A percentile compares a stretch with the other conserved stretches of the same genome.
These are phyloP conservation scores for Troilus luridus DNA, from an alignment of 2,888 invertebrate species.

Conservation along the genomic window DNA sequence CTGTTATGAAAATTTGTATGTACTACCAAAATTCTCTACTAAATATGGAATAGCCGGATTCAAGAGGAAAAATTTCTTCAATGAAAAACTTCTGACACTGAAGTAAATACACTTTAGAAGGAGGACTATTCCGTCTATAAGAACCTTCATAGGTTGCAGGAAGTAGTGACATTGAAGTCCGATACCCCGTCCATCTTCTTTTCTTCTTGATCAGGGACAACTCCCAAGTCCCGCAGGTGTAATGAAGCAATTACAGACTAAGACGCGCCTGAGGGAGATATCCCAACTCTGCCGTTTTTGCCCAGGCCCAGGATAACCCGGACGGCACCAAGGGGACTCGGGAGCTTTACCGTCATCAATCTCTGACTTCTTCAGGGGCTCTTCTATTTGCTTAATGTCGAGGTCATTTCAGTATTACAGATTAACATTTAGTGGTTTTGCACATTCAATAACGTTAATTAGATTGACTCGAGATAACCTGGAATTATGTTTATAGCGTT, in stretches of 20 bases:
- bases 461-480: no score
- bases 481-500: no score
- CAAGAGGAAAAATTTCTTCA: background rate
- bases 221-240: constrained; percentile 29
- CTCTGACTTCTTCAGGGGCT: constrained; percentile 3
- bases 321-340: background rate
- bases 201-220: constrained; percentile 24
- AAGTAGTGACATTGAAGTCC: background rate
- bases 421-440: background rate
- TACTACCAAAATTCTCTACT: no score
- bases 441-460: background rate
- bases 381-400: background rate
- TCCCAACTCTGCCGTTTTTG: background rate
- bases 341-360: background rate
- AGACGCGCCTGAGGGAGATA: background rate
- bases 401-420: background rate
- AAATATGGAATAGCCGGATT: background rate
- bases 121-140: background rate
- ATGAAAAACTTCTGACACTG: background rate
- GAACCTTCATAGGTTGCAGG: background rate
- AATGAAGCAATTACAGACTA: constrained; percentile 39
- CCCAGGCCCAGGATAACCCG: background rate
- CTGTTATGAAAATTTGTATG: no score
- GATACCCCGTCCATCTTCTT: constrained; percentile 15
- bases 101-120: background rate